Evolutionary conservation across 2,888 invertebrate genomes (phyloP), one percentile per base, ranked within the genome.

Genomic region (Ectemnius continuus): DNA sequence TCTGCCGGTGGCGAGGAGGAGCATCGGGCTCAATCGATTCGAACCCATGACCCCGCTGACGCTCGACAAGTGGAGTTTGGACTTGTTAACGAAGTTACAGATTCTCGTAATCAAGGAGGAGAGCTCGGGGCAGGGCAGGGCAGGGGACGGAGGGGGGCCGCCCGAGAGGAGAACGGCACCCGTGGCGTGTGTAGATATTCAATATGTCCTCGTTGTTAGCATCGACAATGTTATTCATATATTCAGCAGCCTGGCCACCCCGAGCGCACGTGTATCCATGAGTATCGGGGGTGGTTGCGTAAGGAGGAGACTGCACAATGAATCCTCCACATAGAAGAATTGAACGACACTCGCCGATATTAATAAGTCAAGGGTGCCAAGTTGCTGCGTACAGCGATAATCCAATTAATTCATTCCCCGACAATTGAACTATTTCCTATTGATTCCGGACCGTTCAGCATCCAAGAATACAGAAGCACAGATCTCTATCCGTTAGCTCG

Each of bases 181-280:
- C 81, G 68, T 69, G 74, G 81, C 81, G 82, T 82, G 83, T 85
- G 86, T 85, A 86, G 89, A 88, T 85, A 89, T 89, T 89, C 89
- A 88, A 89, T 90, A 88, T 86, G 84, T 86, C 80, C 84, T 77
- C 83, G 85, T 86, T 87, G 88, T 89, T 90, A 89, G 88, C 88
- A 85, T 88, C 83, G 77, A 81, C 87, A 90, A 90, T 90, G 86
- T 88, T 90, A 90, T 90, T 90, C 90, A 90, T 90, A 87, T 89
- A 90, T 90, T 88, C 89, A 85, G 85, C 78, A 83, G 81, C 72
- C 80, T 71, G 66, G 64, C 72, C 81, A 81, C 77, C 72, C 76
- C 79, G 69, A 74, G 80, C 78, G 78, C 81, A 61, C 52, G 70
- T 70, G 71, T 66, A 68, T 61, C 28, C 59, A 45, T 57, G 36